Conservation (phyloP, 2,113 vertebrate species). For the Perccottus glenii region DNA sequence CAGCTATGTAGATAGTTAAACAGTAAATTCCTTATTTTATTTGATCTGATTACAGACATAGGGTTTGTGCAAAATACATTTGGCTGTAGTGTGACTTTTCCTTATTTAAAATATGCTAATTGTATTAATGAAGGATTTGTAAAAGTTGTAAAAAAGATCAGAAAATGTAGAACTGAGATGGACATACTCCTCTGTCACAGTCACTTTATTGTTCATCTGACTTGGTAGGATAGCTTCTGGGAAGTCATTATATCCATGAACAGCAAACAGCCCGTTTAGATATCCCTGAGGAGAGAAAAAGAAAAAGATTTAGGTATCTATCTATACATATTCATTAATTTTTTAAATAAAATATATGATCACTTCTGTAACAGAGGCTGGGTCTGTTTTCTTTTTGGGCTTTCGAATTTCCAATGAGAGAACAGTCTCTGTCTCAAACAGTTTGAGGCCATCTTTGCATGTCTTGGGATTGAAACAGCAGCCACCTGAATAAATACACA, state of each 20-base stretch:
- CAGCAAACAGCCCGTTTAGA: conserved; percentile 9
- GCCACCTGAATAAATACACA: conserved; percentile 47
- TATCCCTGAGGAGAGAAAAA: conserved; percentile 21
- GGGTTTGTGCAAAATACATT: no score
- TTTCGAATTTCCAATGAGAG: conserved; percentile 64
- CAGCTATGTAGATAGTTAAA: no score
- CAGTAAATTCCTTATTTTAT: no score
- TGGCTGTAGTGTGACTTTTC: no score
- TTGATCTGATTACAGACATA: no score
- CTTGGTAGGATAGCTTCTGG: conserved; percentile 46
- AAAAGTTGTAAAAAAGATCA: no score
- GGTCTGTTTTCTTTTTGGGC: conserved; percentile 39
- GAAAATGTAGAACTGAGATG: no score
- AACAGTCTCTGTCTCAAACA: conserved; percentile 70
- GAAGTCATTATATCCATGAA: conserved; percentile 37
- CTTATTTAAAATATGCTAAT: no score
- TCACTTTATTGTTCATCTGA: conserved; percentile 49
- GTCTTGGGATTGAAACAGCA: conserved; percentile 69
- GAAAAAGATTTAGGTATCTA: no score
- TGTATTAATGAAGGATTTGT: no score
- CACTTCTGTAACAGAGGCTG: conserved; percentile 24
- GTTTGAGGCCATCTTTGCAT: conserved; percentile 50
- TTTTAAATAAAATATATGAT: conserved; percentile 12
- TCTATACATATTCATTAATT: no score
- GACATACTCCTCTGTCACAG: conserved; percentile 44